A percentile compares a stretch with the other conserved stretches of the same genome.
These are phyloP conservation scores for Phyllostomus hastatus DNA, from an alignment of 2,113 vertebrate species.

Conservation along the genomic window DNA sequence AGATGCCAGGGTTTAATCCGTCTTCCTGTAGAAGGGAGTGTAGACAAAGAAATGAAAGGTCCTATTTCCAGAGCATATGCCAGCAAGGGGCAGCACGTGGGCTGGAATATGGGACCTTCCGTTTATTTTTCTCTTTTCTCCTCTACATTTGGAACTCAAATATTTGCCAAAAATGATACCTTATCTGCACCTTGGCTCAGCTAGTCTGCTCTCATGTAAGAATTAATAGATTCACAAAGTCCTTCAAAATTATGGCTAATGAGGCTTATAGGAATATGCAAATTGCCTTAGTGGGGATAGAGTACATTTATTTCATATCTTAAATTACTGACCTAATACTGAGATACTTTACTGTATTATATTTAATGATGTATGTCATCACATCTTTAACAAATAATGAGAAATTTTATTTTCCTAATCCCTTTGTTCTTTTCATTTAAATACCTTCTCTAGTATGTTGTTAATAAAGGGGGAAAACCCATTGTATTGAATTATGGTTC, in stretches of 20 bases:
- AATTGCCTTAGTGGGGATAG: neutral
- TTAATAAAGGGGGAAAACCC: constrained; percentile 6
- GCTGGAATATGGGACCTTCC: neutral
- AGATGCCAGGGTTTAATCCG: neutral
- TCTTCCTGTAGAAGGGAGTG: neutral
- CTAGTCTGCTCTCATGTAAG: neutral
- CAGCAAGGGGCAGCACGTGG: neutral
- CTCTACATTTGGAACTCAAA: neutral
- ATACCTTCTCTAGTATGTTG: constrained; percentile 16
- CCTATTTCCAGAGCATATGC: neutral
- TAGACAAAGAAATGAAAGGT: neutral
- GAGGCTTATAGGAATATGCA: constrained; percentile 34
- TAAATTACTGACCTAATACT: constrained; percentile 29
- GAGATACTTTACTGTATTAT: neutral
- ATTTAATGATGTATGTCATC: constrained; percentile 28
- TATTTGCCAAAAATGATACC: neutral
- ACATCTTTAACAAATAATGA: constrained; percentile 55
- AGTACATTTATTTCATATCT: constrained; percentile 15
- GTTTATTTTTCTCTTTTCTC: neutral
- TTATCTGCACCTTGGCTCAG: neutral
- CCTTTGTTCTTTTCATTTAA: constrained; percentile 48
- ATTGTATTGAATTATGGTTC: constrained; percentile 15
- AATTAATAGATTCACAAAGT: constrained; percentile 24
- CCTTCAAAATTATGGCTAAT: constrained; percentile 20
- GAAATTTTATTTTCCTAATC: constrained; percentile 39